phyloP scores from a whole-genome alignment of 2,797 vertebrate species.

The Sebastolobus alascanus region DNA sequence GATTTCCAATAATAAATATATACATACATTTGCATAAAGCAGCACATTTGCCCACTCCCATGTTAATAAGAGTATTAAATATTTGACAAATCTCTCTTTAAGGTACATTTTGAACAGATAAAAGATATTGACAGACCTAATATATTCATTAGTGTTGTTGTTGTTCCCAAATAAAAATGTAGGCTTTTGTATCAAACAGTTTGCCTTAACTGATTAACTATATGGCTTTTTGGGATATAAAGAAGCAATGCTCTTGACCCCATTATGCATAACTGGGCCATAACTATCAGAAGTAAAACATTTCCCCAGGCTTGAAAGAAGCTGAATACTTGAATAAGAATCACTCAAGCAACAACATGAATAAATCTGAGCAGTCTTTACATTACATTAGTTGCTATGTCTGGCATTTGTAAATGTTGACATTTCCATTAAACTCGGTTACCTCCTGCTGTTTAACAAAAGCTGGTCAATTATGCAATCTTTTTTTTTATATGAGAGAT shows the following conservation, averaged over 20 bases:
- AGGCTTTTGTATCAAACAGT: neutral
- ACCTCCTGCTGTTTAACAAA: conserved; percentile 4
- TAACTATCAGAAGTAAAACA: conserved; percentile 30
- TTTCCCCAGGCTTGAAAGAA: conserved; percentile 10
- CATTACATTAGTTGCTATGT: neutral
- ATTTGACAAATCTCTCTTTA: too few species aligned
- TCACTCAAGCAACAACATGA: conserved; percentile 11
- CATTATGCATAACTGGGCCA: conserved; percentile 33
- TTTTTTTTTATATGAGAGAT: neutral
- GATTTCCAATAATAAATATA: too few species aligned
- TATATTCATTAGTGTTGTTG: neutral
- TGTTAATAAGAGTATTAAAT: too few species aligned
- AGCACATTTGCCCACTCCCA: too few species aligned
- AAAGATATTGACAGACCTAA: too few species aligned
- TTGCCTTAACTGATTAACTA: neutral
- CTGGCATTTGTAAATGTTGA: conserved; percentile 1
- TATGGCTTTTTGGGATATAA: conserved; percentile 12
- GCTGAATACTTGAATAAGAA: conserved; percentile 12
- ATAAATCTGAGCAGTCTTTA: conserved; percentile 18
- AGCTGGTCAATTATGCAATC: neutral
- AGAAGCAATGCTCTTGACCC: conserved; percentile 24
- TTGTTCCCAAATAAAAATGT: neutral
- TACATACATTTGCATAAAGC: too few species aligned
- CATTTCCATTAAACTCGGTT: neutral
- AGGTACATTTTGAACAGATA: too few species aligned